Conservation (phyloP, 2,113 vertebrate genomes). For the Daboia siamensis region DNA sequence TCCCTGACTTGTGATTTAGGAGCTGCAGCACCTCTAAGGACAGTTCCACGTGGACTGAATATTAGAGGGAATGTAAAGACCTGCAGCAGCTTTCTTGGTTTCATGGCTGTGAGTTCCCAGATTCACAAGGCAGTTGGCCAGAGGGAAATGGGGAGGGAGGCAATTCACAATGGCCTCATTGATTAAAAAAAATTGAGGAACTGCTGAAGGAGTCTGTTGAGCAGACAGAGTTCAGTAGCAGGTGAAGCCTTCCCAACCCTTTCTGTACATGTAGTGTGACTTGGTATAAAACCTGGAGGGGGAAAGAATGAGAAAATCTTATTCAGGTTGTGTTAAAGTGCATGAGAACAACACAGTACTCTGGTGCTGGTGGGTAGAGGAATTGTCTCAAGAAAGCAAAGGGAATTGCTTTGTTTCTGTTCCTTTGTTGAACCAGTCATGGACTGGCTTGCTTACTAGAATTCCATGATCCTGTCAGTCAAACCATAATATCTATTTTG, state of each 20-base stretch:
- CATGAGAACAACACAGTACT: background rate
- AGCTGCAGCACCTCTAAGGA: background rate
- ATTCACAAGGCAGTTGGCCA: background rate
- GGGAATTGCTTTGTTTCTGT: conserved; percentile 48
- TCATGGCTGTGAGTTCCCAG: background rate
- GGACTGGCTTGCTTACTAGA: conserved; percentile 56
- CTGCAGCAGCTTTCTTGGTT: background rate
- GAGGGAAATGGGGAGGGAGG: conserved; percentile 22
- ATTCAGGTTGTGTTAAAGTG: background rate
- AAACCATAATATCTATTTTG: conserved; percentile 48
- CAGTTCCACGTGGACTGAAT: background rate
- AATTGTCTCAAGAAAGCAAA: background rate
- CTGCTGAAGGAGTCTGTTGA: conserved; percentile 53
- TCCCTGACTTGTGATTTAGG: background rate
- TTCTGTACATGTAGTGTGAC: background rate
- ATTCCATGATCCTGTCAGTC: conserved; percentile 62
- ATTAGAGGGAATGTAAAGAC: conserved; percentile 4
- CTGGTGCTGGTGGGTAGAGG: background rate
- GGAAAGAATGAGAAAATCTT: conserved; percentile 21
- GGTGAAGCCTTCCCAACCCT: conserved; percentile 45
- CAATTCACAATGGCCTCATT: conserved; percentile 43
- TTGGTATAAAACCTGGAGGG: conserved; percentile 24
- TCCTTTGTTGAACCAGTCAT: conserved; percentile 55
- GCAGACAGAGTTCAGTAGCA: conserved; percentile 57
- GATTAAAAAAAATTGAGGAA: conserved; percentile 30